Evolutionary conservation across 2,113 vertebrate genomes (phyloP), one percentile per base, ranked within the genome.

Genomic region (Gopherus flavomarginatus): DNA sequence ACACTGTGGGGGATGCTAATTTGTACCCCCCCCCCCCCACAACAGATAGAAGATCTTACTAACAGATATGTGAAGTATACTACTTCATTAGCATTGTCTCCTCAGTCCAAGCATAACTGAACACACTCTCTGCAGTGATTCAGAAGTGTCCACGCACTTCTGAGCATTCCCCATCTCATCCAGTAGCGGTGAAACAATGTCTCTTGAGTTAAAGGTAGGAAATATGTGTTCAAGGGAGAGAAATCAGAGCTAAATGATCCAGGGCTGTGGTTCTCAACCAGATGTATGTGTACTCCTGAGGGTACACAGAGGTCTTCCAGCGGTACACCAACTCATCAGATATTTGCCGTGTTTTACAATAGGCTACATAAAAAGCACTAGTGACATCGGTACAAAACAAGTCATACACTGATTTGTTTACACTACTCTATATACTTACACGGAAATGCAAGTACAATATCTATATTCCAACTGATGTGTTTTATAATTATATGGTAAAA

Each of bases 21-120:
- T 4, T 5, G 52, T 0, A 2, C 56, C 0, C 8, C 6, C 31
- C 2, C 31, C 2, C 9, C 0, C 31, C 2, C 9, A 0, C 0
- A 0, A 69, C 19, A 53, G 81, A 19, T 84, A 27, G 4, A 1
- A 35, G 6, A 3, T 11, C n/a, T 16, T 62, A 27, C 5, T 54
- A 6, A 0, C 6, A 12, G n/a, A 1, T 0, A 17, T 16, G 3
- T 31, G 31, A 21, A 53, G 78, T 54, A 77, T 72, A 10, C 35
- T 44, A 27, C n/a, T 38, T 83, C 5, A 0, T 52, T 3, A 3
- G 27, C 87, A 0, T 16, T 38, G 8, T 1, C 87, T 84, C 26
- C 81, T 80, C 85, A 16, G n/a, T 1, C 24, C 83, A 7, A 3
- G 44, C 0, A 0, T 52, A 47, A 50, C 35, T n/a, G 1, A 9